phyloP scores from a whole-genome alignment of 2,888 invertebrate species.

The Gasteruption jaculator region DNA sequence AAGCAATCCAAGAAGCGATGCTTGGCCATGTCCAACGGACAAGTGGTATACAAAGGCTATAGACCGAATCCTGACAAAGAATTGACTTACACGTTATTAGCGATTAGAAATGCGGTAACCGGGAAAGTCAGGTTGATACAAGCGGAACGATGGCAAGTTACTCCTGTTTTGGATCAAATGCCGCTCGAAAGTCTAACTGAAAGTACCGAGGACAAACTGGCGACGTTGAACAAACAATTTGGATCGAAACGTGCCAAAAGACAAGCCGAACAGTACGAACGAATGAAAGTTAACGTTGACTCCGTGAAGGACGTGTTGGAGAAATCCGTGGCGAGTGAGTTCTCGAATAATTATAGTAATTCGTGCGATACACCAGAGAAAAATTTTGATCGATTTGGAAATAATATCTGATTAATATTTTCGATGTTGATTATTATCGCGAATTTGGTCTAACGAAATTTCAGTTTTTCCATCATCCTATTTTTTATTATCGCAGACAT shows the following conservation, averaged over 20 bases:
- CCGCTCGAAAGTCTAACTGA: constrained; percentile 19
- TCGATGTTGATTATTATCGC: no score
- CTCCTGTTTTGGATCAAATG: constrained; percentile 35
- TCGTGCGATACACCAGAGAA: no score
- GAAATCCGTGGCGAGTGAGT: constrained; percentile 54
- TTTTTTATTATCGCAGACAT: constrained; percentile 27
- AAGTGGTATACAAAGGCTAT: constrained; percentile 42
- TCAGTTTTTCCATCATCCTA: constrained; percentile 8
- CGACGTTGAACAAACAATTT: constrained; percentile 60
- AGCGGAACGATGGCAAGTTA: constrained; percentile 43
- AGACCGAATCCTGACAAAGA: constrained; percentile 36
- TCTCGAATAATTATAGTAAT: no score
- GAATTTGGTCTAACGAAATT: constrained; percentile 2
- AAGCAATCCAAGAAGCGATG: constrained; percentile 30
- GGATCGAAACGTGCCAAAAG: constrained; percentile 63
- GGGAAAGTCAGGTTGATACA: constrained; percentile 43
- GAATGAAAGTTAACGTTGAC: constrained; percentile 58
- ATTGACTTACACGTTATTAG: constrained; percentile 40
- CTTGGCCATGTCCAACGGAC: constrained; percentile 40
- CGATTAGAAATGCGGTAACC: constrained; percentile 42
- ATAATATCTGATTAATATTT: no score
- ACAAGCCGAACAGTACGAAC: constrained; percentile 59
- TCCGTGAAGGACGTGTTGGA: constrained; percentile 59
- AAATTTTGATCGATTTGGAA: no score
- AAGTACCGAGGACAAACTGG: constrained; percentile 24